phyloP scores from a whole-genome alignment of 1,140 invertebrate species.

The Berghia stephanieae region DNA sequence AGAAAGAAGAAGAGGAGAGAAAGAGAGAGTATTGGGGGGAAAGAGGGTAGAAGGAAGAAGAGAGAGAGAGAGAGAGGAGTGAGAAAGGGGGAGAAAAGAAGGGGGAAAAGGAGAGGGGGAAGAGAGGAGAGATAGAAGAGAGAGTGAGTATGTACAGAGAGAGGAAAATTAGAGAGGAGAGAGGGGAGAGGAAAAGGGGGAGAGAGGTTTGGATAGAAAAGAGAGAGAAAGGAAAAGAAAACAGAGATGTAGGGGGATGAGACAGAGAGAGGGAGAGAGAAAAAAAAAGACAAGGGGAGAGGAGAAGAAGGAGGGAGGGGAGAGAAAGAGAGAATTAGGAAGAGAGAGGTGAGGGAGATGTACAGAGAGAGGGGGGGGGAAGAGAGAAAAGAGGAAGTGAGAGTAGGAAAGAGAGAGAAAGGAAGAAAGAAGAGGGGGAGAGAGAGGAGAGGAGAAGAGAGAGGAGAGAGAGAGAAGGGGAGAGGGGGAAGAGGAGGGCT shows the following conservation, averaged over 20 bases:
- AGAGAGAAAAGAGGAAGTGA: neutral
- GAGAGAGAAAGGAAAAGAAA: too few relatives aligned
- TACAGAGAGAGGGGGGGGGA: neutral
- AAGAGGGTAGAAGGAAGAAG: too few relatives aligned
- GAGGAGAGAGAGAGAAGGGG: neutral
- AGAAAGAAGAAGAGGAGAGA: too few relatives aligned
- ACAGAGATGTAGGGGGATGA: neutral
- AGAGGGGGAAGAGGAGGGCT: neutral
- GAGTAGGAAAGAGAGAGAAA: neutral
- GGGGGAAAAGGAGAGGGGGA: too few relatives aligned
- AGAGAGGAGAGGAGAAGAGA: neutral
- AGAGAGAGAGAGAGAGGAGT: too few relatives aligned
- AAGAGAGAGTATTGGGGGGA: too few relatives aligned
- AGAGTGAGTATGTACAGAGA: neutral
- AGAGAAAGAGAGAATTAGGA: conserved; percentile 70
- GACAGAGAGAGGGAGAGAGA: conserved; percentile 16
- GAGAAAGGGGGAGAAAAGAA: too few relatives aligned
- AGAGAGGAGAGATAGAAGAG: too few relatives aligned
- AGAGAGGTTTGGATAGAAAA: neutral
- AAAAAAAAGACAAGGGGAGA: conserved; percentile 73
- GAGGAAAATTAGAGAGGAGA: neutral
- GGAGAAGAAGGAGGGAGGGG: conserved; percentile 82
- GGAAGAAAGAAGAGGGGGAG: neutral
- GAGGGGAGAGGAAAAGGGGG: neutral
- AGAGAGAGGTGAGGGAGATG: neutral